Conservation (phyloP, 2,113 vertebrate genomes). For the Heteronetta atricapilla region DNA sequence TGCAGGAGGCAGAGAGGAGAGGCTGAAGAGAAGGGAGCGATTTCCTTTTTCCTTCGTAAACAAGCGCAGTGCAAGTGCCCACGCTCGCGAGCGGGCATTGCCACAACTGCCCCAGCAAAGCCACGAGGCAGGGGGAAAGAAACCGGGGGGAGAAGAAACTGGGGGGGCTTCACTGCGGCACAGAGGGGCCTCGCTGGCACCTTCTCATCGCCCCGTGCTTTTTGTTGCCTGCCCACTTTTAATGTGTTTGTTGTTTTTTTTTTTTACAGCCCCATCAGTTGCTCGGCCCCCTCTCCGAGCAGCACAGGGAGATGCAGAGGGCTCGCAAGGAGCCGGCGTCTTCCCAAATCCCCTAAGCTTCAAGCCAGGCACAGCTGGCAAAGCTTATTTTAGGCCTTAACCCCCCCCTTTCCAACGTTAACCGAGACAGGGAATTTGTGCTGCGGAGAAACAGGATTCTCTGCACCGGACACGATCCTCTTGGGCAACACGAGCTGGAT, state of each 20-base stretch:
- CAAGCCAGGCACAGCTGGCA: background rate
- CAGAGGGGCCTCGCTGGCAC: background rate
- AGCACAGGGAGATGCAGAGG: background rate
- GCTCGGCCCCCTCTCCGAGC: background rate
- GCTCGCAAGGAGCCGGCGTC: background rate
- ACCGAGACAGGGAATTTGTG: background rate
- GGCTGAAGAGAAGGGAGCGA: background rate
- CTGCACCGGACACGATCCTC: background rate
- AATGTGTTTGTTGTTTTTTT: no score
- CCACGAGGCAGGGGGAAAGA: background rate
- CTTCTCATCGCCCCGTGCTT: background rate
- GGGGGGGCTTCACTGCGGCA: rapidly evolving
- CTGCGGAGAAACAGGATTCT: background rate
- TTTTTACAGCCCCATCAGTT: background rate
- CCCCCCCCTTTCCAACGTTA: background rate
- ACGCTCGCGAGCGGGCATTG: background rate
- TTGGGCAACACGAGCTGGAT: background rate
- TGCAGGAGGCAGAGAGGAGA: background rate
- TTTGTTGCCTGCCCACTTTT: background rate
- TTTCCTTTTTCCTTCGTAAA: background rate
- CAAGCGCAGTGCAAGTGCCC: background rate
- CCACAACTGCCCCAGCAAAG: background rate
- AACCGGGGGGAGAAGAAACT: background rate
- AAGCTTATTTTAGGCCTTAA: background rate
- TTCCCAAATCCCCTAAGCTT: background rate